Conservation (phyloP, 2,113 vertebrate species). For the Sturnus vulgaris region DNA sequence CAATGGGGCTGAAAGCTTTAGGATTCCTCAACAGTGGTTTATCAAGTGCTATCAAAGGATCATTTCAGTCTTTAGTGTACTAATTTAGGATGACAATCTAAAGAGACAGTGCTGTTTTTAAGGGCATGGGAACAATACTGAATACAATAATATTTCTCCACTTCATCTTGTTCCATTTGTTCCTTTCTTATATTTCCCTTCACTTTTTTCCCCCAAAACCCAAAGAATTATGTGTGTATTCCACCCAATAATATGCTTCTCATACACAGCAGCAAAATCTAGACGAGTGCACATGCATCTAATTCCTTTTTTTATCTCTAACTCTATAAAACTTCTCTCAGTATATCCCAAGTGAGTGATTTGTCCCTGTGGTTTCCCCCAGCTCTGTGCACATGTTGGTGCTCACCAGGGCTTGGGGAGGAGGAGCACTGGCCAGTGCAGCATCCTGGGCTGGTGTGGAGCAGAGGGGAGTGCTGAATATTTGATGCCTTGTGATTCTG, state of each 20-base stretch:
- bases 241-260: neutral
- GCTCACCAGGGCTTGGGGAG: neutral
- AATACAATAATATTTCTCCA: neutral
- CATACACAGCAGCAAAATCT: neutral
- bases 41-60: neutral
- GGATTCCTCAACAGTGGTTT: neutral
- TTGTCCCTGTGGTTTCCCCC: neutral
- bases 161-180: neutral
- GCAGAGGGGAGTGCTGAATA: neutral
- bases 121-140: neutral
- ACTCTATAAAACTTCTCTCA: neutral
- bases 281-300: neutral
- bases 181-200: neutral
- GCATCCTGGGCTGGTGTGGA: neutral
- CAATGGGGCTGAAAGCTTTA: neutral
- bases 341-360: neutral
- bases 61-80: neutral
- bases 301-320: neutral
- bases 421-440: neutral
- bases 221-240: neutral
- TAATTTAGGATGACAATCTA: neutral
- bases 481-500: neutral
- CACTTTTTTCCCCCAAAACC: neutral
- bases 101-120: neutral
- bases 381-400: rapidly evolving